phyloP scores from a whole-genome alignment of 2,888 invertebrate species.

The Synergus itoensis region DNA sequence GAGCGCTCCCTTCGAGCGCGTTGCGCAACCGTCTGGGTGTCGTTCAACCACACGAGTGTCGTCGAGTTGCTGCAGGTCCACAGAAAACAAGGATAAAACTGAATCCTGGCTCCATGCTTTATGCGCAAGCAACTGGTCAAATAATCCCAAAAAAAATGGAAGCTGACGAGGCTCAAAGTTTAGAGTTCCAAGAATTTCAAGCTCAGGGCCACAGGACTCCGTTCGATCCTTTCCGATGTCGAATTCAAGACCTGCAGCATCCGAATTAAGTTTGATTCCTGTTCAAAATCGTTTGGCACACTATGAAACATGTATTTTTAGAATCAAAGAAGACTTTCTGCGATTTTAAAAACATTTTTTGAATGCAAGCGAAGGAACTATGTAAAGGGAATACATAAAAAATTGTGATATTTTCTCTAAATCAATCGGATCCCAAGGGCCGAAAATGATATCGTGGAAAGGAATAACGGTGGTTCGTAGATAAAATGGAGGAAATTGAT shows the following conservation, averaged over 20 bases:
- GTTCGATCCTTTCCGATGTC: slow-evolving; percentile 19
- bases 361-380: slow-evolving; percentile 25
- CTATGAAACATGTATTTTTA: not conserved
- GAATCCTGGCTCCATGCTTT: slow-evolving; percentile 28
- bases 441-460: slow-evolving; percentile 45
- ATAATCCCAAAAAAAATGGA: slow-evolving; percentile 9
- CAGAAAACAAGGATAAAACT: slow-evolving; percentile 15
- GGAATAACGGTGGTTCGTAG: slow-evolving; percentile 42
- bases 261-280: slow-evolving; percentile 18
- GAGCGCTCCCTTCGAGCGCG: slow-evolving; percentile 33
- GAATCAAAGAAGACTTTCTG: slow-evolving; percentile 8
- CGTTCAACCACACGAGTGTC: slow-evolving; percentile 32
- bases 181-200: not conserved
- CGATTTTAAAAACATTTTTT: not conserved
- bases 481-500: slow-evolving; percentile 48
- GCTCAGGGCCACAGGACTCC: slow-evolving; percentile 8
- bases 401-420: slow-evolving; percentile 70
- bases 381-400: slow-evolving; percentile 56
- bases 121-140: slow-evolving; percentile 32
- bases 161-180: not conserved
- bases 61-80: slow-evolving; percentile 2
- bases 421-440: slow-evolving; percentile 63
- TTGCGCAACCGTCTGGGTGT: slow-evolving; percentile 37
- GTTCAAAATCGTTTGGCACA: slow-evolving; percentile 5
- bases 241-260: slow-evolving; percentile 7